Conservation (phyloP, 1,140 invertebrate species). For the Drosophila tristis region DNA sequence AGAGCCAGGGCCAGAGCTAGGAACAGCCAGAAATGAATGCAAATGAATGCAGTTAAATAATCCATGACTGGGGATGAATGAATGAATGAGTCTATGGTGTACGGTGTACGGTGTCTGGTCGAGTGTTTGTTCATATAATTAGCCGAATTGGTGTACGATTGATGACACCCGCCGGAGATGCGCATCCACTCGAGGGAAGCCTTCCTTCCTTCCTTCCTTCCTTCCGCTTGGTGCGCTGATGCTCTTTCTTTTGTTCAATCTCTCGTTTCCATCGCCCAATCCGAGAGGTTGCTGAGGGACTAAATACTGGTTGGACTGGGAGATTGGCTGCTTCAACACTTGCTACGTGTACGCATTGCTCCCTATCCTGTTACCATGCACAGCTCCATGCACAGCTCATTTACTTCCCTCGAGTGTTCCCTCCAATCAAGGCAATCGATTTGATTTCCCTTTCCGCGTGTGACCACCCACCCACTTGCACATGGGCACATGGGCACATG, state of each 20-base stretch:
- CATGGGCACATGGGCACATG: too few relatives aligned
- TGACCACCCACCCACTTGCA: slow-evolving; percentile 22
- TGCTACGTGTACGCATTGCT: too few relatives aligned
- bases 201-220: neutral
- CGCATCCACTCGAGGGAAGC: slow-evolving; percentile 3
- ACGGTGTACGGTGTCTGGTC: neutral
- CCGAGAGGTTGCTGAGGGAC: too few relatives aligned
- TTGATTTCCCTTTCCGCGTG: slow-evolving; percentile 9
- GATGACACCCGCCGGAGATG: neutral
- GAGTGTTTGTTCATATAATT: slow-evolving; percentile 17
- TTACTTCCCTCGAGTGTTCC: too few relatives aligned
- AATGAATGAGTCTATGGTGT: slow-evolving; percentile 7
- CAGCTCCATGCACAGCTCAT: too few relatives aligned
- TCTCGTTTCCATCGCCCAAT: slow-evolving; percentile 3
- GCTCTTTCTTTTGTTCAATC: neutral
- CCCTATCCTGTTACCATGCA: too few relatives aligned
- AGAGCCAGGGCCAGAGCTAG: neutral
- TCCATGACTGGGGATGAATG: slow-evolving; percentile 20
- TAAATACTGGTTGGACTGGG: too few relatives aligned
- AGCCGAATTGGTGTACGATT: slow-evolving; percentile 19
- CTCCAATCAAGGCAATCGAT: too few relatives aligned
- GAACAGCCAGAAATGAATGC: slow-evolving; percentile 37
- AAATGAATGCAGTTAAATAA: slow-evolving; percentile 52
- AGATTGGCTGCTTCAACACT: too few relatives aligned
- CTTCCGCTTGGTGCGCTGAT: neutral